phyloP scores from a whole-genome alignment of 1,140 invertebrate species.

The Nephila pilipes region DNA sequence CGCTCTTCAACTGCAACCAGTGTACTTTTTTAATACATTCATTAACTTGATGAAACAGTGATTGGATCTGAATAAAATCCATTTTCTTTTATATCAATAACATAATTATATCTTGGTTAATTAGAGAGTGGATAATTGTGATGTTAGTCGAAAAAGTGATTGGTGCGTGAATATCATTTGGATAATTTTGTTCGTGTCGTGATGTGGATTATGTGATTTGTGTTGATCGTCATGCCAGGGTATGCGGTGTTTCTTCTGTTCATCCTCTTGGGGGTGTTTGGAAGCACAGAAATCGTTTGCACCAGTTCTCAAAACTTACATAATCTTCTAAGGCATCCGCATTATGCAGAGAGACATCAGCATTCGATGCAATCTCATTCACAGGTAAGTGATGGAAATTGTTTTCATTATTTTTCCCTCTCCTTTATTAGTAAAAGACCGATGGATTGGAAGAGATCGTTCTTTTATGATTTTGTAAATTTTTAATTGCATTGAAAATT shows the following conservation, averaged over 20 bases:
- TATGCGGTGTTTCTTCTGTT: not conserved
- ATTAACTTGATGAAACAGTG: not conserved
- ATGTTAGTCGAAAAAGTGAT: not conserved
- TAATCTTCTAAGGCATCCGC: slow-evolving; percentile 62
- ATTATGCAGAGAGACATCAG: slow-evolving; percentile 66
- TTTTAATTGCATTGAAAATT: no score
- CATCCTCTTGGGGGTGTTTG: slow-evolving; percentile 38
- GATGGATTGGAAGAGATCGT: no score
- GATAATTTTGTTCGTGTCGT: slow-evolving; percentile 24
- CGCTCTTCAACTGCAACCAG: not conserved
- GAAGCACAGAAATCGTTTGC: not conserved
- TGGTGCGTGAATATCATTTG: not conserved
- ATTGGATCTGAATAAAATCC: no score
- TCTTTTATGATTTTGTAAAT: no score
- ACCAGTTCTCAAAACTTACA: slow-evolving; percentile 70
- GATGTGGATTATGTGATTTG: slow-evolving; percentile 64
- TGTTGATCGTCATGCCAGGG: slow-evolving; percentile 14
- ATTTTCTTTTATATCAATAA: not conserved
- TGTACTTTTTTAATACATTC: not conserved
- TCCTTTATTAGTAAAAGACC: no score
- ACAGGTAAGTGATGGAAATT: slow-evolving; percentile 12
- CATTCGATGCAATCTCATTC: slow-evolving; percentile 34
- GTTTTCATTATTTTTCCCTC: not conserved
- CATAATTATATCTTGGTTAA: not conserved
- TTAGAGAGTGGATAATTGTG: not conserved